phyloP scores from a whole-genome alignment of 2,797 vertebrate genomes.

The Takifugu rubripes region DNA sequence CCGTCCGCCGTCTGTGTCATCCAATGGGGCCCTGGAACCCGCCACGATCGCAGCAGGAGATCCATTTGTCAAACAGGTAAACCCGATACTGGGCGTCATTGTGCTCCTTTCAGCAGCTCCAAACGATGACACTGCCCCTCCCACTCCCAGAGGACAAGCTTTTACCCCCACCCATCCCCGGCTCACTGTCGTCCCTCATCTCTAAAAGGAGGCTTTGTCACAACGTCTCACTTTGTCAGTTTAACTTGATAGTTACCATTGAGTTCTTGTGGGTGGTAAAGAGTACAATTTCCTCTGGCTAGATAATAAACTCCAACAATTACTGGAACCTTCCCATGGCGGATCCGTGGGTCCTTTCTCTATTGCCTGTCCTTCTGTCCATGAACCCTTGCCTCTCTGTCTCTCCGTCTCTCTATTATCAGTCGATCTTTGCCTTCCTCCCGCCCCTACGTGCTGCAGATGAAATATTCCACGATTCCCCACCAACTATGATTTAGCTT shows the following conservation, averaged over 20 bases:
- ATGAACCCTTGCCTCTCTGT: constrained; percentile 47
- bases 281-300: constrained; percentile 75
- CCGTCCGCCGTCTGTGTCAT: constrained; percentile 36
- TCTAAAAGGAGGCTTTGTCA: constrained; percentile 76
- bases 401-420: constrained; percentile 55
- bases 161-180: constrained; percentile 65
- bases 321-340: constrained; percentile 66
- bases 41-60: constrained; percentile 67
- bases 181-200: constrained; percentile 73
- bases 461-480: constrained; percentile 54
- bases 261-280: constrained; percentile 79
- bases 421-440: constrained; percentile 25
- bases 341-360: constrained; percentile 54
- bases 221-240: constrained; percentile 76
- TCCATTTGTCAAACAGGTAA: constrained; percentile 80
- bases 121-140: constrained; percentile 77
- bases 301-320: constrained; percentile 72
- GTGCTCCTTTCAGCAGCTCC: constrained; percentile 79
- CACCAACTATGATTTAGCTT: constrained; percentile 32
- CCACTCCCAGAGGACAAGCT: constrained; percentile 69
- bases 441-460: constrained; percentile 20
- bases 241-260: constrained; percentile 80
- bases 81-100: constrained; percentile 77
- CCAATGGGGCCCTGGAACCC: constrained; percentile 55
- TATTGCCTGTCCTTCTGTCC: constrained; percentile 42